These are phyloP conservation scores for Torymus auratus DNA, from an alignment of 2,888 invertebrate species.

Conservation along the genomic window DNA sequence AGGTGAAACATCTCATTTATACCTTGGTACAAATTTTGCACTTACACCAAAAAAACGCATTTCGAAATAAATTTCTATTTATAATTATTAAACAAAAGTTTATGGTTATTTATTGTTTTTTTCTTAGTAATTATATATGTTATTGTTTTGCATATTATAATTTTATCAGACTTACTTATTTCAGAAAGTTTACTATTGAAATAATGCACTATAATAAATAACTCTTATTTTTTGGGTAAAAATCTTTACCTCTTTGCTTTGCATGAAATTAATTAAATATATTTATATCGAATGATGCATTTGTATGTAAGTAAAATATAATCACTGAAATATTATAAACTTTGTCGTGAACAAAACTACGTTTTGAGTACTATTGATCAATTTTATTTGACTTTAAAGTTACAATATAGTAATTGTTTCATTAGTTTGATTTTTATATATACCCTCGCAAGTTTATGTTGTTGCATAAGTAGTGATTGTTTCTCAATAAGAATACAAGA, in stretches of 20 bases:
- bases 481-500: constrained; percentile 28
- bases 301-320: background rate
- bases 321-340: background rate
- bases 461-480: background rate
- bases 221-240: background rate
- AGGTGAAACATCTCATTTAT: background rate
- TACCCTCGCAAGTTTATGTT: constrained; percentile 22
- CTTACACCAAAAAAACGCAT: background rate
- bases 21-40: constrained; percentile 2
- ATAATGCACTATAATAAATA: no score
- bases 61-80: background rate
- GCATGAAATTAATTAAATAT: no score
- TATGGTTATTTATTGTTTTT: no score
- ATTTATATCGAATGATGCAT: no score
- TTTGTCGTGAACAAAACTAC: background rate
- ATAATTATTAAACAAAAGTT: background rate
- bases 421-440: constrained; percentile 19
- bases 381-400: background rate
- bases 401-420: no score
- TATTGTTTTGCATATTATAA: background rate
- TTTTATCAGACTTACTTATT: background rate
- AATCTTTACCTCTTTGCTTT: no score
- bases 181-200: no score
- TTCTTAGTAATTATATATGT: no score
- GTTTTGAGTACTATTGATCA: background rate